Evolutionary conservation across 35 echinoderm and acorn worm genomes (phyloP).

Genomic region (Nesometra sesokonis): DNA sequence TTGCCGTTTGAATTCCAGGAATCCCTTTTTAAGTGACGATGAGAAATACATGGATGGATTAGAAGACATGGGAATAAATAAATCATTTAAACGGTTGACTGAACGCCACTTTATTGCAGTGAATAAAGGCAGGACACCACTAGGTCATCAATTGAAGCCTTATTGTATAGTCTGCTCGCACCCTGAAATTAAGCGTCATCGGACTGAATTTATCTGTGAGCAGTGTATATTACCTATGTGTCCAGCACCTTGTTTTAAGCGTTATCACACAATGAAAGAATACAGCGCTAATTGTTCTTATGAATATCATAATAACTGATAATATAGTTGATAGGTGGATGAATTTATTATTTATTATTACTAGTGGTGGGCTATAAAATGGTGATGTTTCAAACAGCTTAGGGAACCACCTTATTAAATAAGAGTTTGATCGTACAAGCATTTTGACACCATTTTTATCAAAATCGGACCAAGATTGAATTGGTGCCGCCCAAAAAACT

Average conservation of each 20-base stretch:
- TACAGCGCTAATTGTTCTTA: not conserved
- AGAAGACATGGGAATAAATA: not conserved
- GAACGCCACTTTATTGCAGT: slow-evolving; percentile 23
- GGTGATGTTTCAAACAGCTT: too few species aligned
- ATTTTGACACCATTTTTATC: too few species aligned
- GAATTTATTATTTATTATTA: too few species aligned
- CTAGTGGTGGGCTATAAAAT: too few species aligned
- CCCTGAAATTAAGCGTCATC: slow-evolving; percentile 9
- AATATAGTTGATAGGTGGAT: too few species aligned
- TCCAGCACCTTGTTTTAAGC: slow-evolving; percentile 23
- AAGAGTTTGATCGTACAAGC: too few species aligned
- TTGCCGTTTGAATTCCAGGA: too few species aligned
- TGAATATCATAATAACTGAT: slow-evolving; percentile 12
- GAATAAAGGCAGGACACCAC: not conserved
- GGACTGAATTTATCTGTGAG: slow-evolving; percentile 22
- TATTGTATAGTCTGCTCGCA: slow-evolving; percentile 34
- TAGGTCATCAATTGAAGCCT: slow-evolving; percentile 9
- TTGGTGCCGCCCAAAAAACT: too few species aligned
- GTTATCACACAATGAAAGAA: not conserved
- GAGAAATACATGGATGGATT: too few species aligned
- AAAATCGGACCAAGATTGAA: too few species aligned
- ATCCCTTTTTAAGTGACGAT: too few species aligned
- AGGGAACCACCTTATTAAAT: too few species aligned
- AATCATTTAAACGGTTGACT: not conserved
- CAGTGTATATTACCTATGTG: slow-evolving; percentile 26